Conservation (phyloP, 2,797 vertebrate species). For the Megaceryle alcyon region DNA sequence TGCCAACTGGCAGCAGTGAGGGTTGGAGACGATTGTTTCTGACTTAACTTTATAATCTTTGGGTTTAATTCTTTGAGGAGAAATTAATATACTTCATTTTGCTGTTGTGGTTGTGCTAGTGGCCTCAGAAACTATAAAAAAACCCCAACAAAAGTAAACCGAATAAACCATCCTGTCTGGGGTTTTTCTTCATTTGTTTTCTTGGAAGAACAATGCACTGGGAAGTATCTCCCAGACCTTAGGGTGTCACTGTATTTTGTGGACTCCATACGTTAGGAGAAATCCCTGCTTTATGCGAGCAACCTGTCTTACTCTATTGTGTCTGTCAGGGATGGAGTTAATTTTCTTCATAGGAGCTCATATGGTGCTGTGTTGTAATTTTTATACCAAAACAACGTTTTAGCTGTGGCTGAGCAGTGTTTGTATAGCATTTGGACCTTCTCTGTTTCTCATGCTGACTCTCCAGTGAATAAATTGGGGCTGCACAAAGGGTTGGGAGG, state of each 20-base stretch:
- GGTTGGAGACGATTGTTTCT: neutral
- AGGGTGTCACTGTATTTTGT: neutral
- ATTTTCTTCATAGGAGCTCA: neutral
- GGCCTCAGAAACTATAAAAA: neutral
- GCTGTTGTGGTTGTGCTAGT: rapidly evolving
- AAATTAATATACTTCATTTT: neutral
- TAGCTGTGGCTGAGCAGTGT: neutral
- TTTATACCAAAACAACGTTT: neutral
- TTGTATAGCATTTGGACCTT: neutral
- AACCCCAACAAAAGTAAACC: neutral
- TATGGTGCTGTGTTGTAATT: neutral
- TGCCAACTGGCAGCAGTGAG: neutral
- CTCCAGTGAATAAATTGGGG: too few species aligned
- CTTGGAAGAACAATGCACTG: neutral
- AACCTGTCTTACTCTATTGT: neutral
- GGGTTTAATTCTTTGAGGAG: neutral
- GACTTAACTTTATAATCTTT: neutral
- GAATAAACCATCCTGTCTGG: neutral
- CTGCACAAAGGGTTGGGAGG: neutral
- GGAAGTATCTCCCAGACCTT: neutral
- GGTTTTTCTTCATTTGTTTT: neutral
- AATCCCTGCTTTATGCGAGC: neutral
- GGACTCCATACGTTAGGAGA: neutral
- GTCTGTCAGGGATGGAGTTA: neutral
- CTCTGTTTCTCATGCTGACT: neutral